A percentile compares a stretch with the other conserved stretches of the same genome.
These are phyloP conservation scores for Selenia dentaria DNA, from an alignment of 2,888 invertebrate species.

Conservation along the genomic window DNA sequence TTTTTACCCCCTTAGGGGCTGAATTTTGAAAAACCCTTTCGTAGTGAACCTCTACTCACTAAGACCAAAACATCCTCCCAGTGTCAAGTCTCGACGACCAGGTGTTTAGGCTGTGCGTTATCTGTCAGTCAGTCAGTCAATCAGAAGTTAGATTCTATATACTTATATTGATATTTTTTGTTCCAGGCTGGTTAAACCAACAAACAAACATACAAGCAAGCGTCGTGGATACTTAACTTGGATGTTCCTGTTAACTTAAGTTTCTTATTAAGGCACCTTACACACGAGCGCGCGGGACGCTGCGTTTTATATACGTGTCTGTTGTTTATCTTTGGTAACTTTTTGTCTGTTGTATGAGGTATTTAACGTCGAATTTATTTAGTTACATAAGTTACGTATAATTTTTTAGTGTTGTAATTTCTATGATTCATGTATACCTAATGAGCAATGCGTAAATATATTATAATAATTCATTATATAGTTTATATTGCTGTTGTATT, in stretches of 20 bases:
- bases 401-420: background rate
- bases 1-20: no score
- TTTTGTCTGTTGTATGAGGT: constrained; percentile 14
- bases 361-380: constrained; percentile 20
- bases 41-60: no score
- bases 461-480: no score
- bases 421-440: background rate
- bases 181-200: constrained; percentile 62
- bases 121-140: no score
- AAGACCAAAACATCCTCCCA: no score
- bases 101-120: no score
- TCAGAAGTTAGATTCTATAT: no score
- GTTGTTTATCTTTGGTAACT: constrained; percentile 24
- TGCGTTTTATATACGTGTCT: constrained; percentile 37
- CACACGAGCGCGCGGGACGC: constrained; percentile 46
- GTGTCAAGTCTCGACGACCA: no score
- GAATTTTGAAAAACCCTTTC: no score
- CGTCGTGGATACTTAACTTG: constrained; percentile 60
- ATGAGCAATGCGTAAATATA: no score
- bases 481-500: constrained; percentile 14
- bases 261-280: constrained; percentile 42
- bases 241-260: constrained; percentile 69
- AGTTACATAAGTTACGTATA: constrained; percentile 9
- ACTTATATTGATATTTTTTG: no score
- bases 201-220: constrained; percentile 31